A percentile compares a stretch with the other conserved stretches of the same genome.
Conservation (phyloP, 2,113 vertebrate species). For the Ploceus nigricollis region DNA sequence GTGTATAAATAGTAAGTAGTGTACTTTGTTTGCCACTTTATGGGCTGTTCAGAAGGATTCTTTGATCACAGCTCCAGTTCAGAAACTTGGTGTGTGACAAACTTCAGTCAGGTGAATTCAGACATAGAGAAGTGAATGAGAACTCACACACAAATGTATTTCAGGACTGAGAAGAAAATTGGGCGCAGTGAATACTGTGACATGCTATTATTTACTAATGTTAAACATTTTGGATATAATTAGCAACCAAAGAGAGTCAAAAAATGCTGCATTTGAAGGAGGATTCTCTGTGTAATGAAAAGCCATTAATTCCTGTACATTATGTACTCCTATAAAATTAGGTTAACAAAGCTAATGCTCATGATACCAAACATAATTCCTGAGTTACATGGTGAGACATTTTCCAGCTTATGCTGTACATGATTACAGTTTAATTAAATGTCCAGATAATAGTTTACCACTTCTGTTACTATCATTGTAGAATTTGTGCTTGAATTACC, state of each 20-base stretch:
- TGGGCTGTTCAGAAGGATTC: not conserved
- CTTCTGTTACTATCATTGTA: not conserved
- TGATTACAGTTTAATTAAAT: not conserved
- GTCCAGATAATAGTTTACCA: not conserved
- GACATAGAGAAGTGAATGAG: not conserved
- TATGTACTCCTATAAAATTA: not conserved
- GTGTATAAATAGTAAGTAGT: not conserved
- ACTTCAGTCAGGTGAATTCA: not conserved
- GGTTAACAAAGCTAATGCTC: not conserved
- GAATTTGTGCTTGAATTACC: not conserved
- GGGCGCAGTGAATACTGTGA: not conserved
- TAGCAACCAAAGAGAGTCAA: not conserved
- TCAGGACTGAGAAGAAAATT: not conserved
- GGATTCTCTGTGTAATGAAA: not conserved
- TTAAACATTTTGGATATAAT: not conserved
- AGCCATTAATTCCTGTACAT: not conserved
- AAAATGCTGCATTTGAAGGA: not conserved
- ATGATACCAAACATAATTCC: not conserved
- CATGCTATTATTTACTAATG: not conserved
- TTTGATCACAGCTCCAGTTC: not conserved
- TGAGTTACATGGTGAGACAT: not conserved
- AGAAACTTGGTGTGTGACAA: not conserved
- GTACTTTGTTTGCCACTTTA: not conserved
- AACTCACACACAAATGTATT: not conserved
- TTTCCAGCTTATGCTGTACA: not conserved